A percentile compares a stretch with the other conserved stretches of the same genome.
Conservation (phyloP, 2,797 vertebrate species). For the Acestrorhynchus altus region DNA sequence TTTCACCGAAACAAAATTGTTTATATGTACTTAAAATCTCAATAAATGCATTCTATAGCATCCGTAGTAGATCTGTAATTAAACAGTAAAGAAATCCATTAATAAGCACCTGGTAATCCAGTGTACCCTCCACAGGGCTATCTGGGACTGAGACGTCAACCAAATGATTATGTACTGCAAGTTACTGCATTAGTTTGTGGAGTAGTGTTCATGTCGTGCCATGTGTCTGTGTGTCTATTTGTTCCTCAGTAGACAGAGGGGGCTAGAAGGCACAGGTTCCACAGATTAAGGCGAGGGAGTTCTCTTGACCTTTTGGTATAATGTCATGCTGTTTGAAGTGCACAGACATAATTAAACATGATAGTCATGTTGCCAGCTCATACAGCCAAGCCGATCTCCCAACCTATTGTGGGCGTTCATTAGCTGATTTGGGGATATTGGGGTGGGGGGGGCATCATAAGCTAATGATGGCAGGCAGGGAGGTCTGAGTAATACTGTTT, state of each 20-base stretch:
- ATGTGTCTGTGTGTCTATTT: not conserved
- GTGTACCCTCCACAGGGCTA: not conserved
- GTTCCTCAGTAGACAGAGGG: constrained; percentile 43
- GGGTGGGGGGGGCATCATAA: constrained; percentile 65
- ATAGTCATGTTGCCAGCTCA: constrained; percentile 65
- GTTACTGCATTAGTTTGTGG: not conserved
- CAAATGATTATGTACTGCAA: no score
- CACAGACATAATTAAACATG: constrained; percentile 71
- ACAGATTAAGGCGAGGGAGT: constrained; percentile 71
- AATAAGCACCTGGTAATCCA: no score
- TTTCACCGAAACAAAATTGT: no score
- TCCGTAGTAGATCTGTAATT: no score
- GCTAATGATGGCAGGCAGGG: constrained; percentile 69
- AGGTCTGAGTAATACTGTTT: constrained; percentile 69
- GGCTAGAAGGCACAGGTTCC: constrained; percentile 68
- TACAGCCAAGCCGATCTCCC: constrained; percentile 55
- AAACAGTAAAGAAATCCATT: no score
- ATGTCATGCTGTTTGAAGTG: constrained; percentile 75
- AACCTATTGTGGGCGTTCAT: constrained; percentile 67
- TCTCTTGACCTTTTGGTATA: constrained; percentile 81
- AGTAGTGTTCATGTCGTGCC: not conserved
- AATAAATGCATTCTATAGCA: no score
- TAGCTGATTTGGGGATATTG: constrained; percentile 72
- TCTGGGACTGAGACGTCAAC: no score
- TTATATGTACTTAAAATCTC: no score